Conservation (phyloP, 2,888 invertebrate species). For the Gortyna flavago region DNA sequence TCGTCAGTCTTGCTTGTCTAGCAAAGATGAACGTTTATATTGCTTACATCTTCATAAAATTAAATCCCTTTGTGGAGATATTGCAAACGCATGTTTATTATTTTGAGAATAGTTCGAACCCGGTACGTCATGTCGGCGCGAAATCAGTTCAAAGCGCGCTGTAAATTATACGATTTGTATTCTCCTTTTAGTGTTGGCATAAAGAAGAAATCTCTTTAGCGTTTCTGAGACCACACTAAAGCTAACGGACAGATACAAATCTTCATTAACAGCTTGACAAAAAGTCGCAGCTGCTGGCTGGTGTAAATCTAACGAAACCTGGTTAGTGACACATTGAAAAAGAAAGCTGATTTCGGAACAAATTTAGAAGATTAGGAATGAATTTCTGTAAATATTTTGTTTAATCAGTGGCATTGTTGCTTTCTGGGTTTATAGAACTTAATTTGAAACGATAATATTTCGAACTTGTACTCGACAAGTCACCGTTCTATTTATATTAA, state of each 20-base stretch:
- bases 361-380: constrained; percentile 43
- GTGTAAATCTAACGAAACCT: constrained; percentile 79
- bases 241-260: constrained; percentile 82
- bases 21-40: constrained; percentile 69
- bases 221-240: constrained; percentile 80
- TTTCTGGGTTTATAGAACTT: constrained; percentile 20
- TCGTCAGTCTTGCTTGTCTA: constrained; percentile 75
- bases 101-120: constrained; percentile 74
- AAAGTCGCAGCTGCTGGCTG: constrained; percentile 81
- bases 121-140: constrained; percentile 66
- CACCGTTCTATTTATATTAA: constrained; percentile 59
- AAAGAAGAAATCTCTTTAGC: constrained; percentile 79
- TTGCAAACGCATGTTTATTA: constrained; percentile 72
- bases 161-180: constrained; percentile 78
- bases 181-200: constrained; percentile 76
- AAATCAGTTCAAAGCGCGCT: constrained; percentile 81
- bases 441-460: constrained; percentile 46
- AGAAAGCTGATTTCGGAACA: constrained; percentile 43
- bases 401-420: constrained; percentile 49
- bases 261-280: constrained; percentile 86
- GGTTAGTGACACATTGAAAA: constrained; percentile 62
- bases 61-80: constrained; percentile 71
- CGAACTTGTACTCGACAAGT: constrained; percentile 43
- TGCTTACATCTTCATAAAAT: constrained; percentile 77
- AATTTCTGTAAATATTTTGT: constrained; percentile 43